A percentile compares a stretch with the other conserved stretches of the same genome.
phyloP scores from a whole-genome alignment of 2,113 vertebrate species.

The Nannobrachium achirus region DNA sequence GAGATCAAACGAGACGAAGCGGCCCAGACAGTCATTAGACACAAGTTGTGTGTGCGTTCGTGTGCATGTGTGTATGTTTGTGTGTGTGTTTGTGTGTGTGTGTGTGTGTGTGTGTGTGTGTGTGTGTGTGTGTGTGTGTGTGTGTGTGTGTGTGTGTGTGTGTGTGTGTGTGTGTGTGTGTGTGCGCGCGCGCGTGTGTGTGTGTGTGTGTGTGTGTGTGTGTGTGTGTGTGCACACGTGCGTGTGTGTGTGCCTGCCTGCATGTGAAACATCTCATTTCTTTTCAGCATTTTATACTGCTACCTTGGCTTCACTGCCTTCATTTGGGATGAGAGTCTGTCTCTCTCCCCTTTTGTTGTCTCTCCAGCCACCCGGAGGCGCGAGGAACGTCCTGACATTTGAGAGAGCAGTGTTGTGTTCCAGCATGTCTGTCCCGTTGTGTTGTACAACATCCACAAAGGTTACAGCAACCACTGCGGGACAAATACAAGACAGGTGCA shows the following conservation, averaged over 20 bases:
- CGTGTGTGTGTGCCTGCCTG: neutral
- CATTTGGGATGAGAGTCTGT: neutral
- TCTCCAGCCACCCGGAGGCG: slow-evolving; percentile 9
- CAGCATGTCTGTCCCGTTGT: slow-evolving; percentile 7
- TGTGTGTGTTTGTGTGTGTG: neutral
- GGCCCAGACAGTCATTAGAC: neutral
- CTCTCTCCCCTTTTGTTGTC: neutral
- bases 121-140: neutral
- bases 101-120: neutral
- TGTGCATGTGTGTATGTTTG: neutral
- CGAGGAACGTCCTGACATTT: neutral
- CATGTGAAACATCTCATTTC: neutral
- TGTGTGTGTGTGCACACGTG: neutral
- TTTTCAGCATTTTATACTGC: too few relatives aligned
- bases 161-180: slow-evolving; percentile 1
- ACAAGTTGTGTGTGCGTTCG: neutral
- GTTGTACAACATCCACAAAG: neutral
- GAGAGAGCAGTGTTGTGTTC: neutral
- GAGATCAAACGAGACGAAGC: too few relatives aligned
- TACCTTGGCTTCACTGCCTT: neutral
- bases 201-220: neutral
- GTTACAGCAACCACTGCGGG: neutral
- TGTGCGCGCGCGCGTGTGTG: neutral
- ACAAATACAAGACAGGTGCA: neutral
- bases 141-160: neutral